Evolutionary conservation across 2,113 vertebrate genomes (phyloP).

Genomic region (Serilophus lunatus): DNA sequence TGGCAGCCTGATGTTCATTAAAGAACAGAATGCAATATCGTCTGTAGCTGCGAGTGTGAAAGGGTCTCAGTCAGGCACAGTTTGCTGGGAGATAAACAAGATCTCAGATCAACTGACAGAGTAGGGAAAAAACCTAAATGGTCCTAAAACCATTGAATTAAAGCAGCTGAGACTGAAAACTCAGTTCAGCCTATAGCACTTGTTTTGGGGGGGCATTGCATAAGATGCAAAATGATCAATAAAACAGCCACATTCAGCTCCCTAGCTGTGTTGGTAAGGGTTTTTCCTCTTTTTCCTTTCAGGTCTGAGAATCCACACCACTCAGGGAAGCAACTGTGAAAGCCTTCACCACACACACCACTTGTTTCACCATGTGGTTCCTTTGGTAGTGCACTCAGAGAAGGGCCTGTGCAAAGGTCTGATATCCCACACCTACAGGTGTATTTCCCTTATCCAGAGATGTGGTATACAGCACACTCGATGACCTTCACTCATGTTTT

Average conservation of each 20-base stretch:
- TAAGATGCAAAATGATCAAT: background rate
- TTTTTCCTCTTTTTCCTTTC: background rate
- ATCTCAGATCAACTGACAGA: background rate
- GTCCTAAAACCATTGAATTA: background rate
- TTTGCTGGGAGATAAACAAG: background rate
- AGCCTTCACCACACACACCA: background rate
- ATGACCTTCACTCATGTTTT: background rate
- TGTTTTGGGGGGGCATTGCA: background rate
- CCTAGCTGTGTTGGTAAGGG: background rate
- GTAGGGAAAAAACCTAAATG: background rate
- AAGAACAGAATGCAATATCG: background rate
- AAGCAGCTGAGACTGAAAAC: background rate
- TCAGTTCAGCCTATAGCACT: background rate
- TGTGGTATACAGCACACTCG: rapidly evolving
- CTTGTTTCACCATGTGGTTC: background rate
- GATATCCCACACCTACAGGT: background rate
- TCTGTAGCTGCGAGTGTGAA: background rate
- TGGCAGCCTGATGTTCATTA: background rate
- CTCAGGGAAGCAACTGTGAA: background rate
- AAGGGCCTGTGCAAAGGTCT: background rate
- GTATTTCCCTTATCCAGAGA: background rate
- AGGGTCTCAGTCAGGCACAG: background rate
- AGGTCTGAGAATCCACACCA: background rate
- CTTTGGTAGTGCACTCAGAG: background rate
- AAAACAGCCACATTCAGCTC: background rate